phyloP scores from a whole-genome alignment of 2,797 vertebrate species.

The Cossypha heuglini region DNA sequence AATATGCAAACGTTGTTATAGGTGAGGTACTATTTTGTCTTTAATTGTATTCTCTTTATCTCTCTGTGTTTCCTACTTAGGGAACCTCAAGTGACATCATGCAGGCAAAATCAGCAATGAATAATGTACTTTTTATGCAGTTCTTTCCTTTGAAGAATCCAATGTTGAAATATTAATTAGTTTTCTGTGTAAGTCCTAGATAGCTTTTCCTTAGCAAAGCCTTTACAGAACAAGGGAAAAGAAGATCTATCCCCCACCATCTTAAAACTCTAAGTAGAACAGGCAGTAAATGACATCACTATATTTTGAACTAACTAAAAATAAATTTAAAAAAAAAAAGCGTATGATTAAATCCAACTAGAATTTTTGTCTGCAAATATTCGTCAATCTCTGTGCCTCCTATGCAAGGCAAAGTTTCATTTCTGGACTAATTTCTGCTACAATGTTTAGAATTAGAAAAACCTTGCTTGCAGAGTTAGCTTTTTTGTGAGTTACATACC shows the following conservation, averaged over 20 bases:
- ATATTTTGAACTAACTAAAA: not conserved
- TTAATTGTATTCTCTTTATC: not conserved
- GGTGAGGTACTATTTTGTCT: not conserved
- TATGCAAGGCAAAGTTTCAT: not conserved
- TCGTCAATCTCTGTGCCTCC: not conserved
- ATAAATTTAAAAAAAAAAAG: rapidly evolving
- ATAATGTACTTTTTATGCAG: slow-evolving; percentile 12
- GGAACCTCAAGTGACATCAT: not conserved
- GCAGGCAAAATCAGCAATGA: not conserved
- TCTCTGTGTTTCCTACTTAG: not conserved
- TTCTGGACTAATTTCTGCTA: not conserved
- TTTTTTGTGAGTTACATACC: not conserved
- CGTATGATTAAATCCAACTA: not conserved
- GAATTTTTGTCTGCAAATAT: not conserved
- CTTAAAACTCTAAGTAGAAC: not conserved
- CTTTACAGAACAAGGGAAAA: not conserved
- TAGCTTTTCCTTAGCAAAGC: not conserved
- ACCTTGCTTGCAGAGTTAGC: not conserved
- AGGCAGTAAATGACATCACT: not conserved
- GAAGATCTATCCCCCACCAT: not conserved
- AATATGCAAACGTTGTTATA: rapidly evolving
- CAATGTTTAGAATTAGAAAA: not conserved
- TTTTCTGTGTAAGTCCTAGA: not conserved
- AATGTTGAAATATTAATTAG: slow-evolving; percentile 29
- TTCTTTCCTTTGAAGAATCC: slow-evolving; percentile 8